These are phyloP conservation scores for Eulemur albifrons DNA, from an alignment of 2,797 vertebrate genomes.

Conservation along the genomic window DNA sequence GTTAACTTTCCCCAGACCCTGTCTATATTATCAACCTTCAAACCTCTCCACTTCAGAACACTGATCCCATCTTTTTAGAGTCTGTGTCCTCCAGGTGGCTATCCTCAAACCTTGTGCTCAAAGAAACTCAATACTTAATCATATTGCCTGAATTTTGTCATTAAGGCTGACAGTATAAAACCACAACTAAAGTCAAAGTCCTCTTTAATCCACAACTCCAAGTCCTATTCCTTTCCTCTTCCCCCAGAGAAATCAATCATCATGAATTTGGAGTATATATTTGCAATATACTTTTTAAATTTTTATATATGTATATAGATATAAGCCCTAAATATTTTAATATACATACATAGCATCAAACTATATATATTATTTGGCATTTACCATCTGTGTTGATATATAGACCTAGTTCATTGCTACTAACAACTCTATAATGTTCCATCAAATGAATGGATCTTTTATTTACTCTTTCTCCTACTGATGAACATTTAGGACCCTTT, in stretches of 20 bases:
- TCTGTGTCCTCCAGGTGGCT: not conserved
- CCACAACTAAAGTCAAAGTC: not conserved
- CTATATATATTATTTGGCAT: not conserved
- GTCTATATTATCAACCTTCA: not conserved
- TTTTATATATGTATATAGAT: not conserved
- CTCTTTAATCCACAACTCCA: not conserved
- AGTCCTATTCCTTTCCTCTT: not conserved
- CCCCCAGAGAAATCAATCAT: not conserved
- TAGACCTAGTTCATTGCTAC: not conserved
- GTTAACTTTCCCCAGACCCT: not conserved
- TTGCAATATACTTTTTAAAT: not conserved
- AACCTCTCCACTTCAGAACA: not conserved
- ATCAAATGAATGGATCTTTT: not conserved
- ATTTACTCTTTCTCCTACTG: not conserved
- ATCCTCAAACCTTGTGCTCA: not conserved
- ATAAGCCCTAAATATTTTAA: not conserved
- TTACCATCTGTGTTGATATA: not conserved
- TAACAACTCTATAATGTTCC: not conserved
- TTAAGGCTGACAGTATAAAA: not conserved
- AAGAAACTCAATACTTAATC: not conserved
- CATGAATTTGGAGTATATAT: not conserved
- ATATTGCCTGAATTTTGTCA: not conserved
- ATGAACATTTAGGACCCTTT: not conserved
- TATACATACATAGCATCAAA: not conserved
- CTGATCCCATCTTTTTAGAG: not conserved